Evolutionary conservation across 2,797 vertebrate genomes (phyloP).

Genomic region (Phoebastria nigripes): DNA sequence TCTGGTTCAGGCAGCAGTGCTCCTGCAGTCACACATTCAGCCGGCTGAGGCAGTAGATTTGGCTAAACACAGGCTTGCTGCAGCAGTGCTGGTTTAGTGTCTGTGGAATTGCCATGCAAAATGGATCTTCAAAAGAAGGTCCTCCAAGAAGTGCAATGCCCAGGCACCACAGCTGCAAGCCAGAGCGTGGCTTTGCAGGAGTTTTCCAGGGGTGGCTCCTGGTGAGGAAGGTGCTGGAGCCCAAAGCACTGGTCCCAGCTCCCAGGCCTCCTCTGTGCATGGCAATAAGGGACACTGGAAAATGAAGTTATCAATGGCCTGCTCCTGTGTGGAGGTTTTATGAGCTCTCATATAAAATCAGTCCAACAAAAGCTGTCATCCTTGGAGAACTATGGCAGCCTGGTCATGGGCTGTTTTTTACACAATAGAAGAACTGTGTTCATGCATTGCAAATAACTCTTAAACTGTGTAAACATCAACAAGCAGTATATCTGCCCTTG

Average conservation of each 20-base stretch:
- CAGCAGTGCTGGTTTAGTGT: background rate
- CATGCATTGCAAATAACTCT: background rate
- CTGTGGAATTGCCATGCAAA: background rate
- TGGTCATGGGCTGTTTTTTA: background rate
- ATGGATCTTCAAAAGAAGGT: background rate
- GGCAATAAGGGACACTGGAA: background rate
- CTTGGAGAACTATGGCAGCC: background rate
- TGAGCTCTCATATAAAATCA: background rate
- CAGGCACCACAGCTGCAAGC: background rate
- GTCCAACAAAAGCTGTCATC: background rate
- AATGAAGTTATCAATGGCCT: background rate
- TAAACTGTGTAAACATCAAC: background rate
- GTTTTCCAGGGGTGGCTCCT: background rate
- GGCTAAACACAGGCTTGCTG: background rate
- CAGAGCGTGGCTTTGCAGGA: fast-evolving
- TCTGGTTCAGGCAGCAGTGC: background rate
- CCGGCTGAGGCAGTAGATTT: background rate
- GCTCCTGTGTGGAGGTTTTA: background rate
- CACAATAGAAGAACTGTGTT: background rate
- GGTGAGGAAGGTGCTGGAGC: background rate
- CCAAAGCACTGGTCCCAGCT: fast-evolving
- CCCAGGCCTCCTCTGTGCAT: background rate
- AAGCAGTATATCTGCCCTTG: background rate
- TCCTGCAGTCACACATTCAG: background rate
- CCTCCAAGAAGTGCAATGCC: background rate